phyloP scores from a whole-genome alignment of 64 coral and sea anemone genomes.

The Pocillopora verrucosa region DNA sequence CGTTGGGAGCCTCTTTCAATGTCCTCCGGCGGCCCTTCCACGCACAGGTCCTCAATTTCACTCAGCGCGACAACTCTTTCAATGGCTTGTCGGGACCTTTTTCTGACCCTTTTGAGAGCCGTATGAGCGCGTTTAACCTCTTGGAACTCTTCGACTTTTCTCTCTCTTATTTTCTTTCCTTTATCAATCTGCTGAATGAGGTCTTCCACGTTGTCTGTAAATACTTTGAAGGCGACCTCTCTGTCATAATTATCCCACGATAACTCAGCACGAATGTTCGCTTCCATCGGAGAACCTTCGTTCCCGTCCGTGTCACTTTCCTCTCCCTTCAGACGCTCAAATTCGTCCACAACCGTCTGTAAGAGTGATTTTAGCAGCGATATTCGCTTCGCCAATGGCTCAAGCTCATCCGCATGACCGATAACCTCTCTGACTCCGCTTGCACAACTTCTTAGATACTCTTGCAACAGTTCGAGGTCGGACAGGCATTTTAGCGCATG shows the following conservation, averaged over 20 bases:
- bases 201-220: conserved; percentile 32
- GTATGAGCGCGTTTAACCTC: conserved; percentile 15
- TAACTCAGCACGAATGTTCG: conserved; percentile 9
- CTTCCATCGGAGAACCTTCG: conserved; percentile 4
- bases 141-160: not conserved
- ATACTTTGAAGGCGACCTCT: conserved; percentile 26
- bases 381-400: conserved; percentile 10
- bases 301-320: not conserved
- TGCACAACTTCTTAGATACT: conserved; percentile 4
- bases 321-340: not conserved
- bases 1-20: not conserved
- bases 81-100: conserved; percentile 15
- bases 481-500: conserved; percentile 9
- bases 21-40: not conserved
- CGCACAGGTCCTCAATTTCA: not conserved
- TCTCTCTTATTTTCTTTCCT: conserved; percentile 4
- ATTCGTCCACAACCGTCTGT: conserved; percentile 23
- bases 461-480: conserved; percentile 1
- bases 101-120: conserved; percentile 41
- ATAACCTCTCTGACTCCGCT: conserved; percentile 23
- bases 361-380: conserved; percentile 17
- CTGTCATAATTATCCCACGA: conserved; percentile 62
- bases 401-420: not conserved
- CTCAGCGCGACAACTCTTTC: not conserved
- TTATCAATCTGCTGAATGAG: conserved; percentile 31